Conservation (phyloP, 2,797 vertebrate genomes). For the Staurois parvus region DNA sequence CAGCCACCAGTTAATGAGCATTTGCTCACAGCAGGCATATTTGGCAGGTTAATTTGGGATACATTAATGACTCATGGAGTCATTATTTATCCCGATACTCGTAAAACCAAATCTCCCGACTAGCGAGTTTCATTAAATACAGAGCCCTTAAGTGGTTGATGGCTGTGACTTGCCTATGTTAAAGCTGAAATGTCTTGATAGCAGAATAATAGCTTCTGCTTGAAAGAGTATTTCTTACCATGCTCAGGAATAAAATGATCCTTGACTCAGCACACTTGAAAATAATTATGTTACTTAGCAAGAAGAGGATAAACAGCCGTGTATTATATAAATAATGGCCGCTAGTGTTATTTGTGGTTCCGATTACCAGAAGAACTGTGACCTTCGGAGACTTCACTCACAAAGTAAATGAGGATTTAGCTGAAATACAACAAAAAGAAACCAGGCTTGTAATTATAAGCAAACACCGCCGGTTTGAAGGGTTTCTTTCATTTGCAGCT, state of each 20-base stretch:
- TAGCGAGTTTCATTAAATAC: too few species aligned
- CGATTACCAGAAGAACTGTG: background rate
- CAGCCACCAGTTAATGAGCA: too few species aligned
- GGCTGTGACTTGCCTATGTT: background rate
- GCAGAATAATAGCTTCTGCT: background rate
- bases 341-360: background rate
- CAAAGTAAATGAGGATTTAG: too few species aligned
- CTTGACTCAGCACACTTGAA: slow-evolving; percentile 8
- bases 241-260: slow-evolving; percentile 3
- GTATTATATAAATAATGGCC: background rate
- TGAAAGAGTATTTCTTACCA: background rate
- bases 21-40: too few species aligned
- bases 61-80: too few species aligned
- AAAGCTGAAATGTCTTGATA: background rate
- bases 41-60: too few species aligned
- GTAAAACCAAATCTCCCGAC: too few species aligned
- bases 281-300: background rate
- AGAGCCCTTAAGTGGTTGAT: background rate
- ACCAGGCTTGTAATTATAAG: too few species aligned
- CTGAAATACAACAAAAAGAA: too few species aligned
- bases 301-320: background rate
- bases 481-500: too few species aligned
- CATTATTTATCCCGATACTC: too few species aligned
- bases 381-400: background rate
- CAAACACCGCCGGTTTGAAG: too few species aligned